Percentiles rank a stretch among this genome's conserved stretches.
phyloP scores from a whole-genome alignment of 1,140 invertebrate species.

The Brachionus rotundiformis region DNA sequence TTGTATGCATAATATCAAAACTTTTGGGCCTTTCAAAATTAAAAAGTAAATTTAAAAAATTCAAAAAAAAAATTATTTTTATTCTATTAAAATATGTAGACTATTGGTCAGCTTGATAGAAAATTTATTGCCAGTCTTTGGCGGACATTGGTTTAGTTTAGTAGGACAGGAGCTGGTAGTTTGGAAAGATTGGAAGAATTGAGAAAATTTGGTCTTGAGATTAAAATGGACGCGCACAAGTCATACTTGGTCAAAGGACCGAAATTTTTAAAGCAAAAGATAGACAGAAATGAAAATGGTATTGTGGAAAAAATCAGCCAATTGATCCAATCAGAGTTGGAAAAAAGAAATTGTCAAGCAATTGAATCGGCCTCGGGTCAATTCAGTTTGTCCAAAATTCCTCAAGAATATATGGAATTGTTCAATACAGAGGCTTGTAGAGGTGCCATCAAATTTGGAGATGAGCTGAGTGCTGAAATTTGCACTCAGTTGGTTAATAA shows the following conservation, averaged over 20 bases:
- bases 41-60: constrained; percentile 11
- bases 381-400: not conserved
- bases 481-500: not conserved
- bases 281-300: not conserved
- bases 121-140: constrained; percentile 34
- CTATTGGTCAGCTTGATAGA: constrained; percentile 27
- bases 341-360: not conserved
- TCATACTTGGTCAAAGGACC: constrained; percentile 8
- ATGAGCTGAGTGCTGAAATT: not conserved
- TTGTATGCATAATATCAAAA: too few species aligned
- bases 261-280: not conserved
- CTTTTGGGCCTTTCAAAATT: too few species aligned
- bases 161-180: too few species aligned
- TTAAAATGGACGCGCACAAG: not conserved
- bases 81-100: not conserved
- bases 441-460: constrained; percentile 47
- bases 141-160: too few species aligned
- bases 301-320: not conserved
- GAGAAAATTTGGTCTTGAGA: not conserved
- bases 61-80: not conserved
- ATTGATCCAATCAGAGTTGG: not conserved
- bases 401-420: constrained; percentile 6
- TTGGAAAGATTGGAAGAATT: too few species aligned
- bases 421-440: constrained; percentile 46
- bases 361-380: not conserved